Base-by-base conservation (phyloP, 2,113 vertebrate genomes). In the Rhinogobius similis region DNA sequence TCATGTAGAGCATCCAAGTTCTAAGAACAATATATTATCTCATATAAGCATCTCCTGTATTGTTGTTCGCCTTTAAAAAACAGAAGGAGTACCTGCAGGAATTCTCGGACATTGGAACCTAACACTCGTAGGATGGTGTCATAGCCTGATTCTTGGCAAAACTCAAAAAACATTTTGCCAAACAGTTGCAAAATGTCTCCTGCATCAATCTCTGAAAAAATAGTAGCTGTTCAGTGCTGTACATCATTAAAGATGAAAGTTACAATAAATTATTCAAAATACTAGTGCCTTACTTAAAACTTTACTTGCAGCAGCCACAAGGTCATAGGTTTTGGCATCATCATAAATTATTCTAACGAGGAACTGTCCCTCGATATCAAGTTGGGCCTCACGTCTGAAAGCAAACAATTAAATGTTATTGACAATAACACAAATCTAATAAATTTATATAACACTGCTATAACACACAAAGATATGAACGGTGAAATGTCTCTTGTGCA, bases 151-250 rank as follows among this genome's bases (percentile, higher is more conserved):
- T 99, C 98, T 89, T 99, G 98, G 86, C 98, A 99, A 92, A 98
- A 99, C 70, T 99, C 97, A 79, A 99, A 99, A 91, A 99, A 99
- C 98, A 99, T 99, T 92, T 99, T 99, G 56, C 98, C 97, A 86
- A 99, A 99, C 95, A 98, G 94, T 21, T 99, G 98, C 81, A 99
- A 93, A 86, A 99, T 99, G 83, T 96, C 96, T 23, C 98, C 97
- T 0, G 98, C 97, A 79, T 99, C 93, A 27, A 99, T 93, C 92
- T 98, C 98, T 99, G 86, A 68, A 88, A 86, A 81, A n/a, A n/a
- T n/a, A n/a, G 29, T 3, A 29, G 5, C 14, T 18, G 43, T 18
- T 18, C 43, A 46, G 32, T 5, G 9, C 43, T 1, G 11, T 46
- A 3, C 11, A 4, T 1, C 11, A 6, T 50, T 50, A 50, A 50